These are phyloP conservation scores for Helicorthomorpha holstii DNA, from an alignment of 1,140 invertebrate genomes.

Conservation along the genomic window DNA sequence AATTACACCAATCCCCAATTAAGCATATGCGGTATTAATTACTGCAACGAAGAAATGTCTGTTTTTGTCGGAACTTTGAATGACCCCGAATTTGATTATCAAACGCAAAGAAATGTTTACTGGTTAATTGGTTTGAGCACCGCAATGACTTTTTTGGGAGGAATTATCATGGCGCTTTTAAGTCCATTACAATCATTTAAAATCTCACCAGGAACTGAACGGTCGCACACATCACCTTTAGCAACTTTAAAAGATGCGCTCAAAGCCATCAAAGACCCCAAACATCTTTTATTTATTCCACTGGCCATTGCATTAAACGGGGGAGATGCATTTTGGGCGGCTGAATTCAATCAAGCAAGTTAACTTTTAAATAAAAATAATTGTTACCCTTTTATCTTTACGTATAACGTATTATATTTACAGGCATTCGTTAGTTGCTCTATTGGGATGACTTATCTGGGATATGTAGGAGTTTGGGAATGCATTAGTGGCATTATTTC, in stretches of 20 bases:
- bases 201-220: neutral
- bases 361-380: no score
- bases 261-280: neutral
- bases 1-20: neutral
- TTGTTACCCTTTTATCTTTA: neutral
- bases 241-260: neutral
- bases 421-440: neutral
- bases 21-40: neutral
- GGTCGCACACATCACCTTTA: neutral
- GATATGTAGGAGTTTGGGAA: neutral
- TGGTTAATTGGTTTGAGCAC: neutral
- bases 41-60: neutral
- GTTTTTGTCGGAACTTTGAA: neutral
- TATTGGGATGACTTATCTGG: neutral
- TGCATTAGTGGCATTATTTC: neutral
- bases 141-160: neutral
- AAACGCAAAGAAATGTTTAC: neutral
- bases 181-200: neutral
- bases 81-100: neutral
- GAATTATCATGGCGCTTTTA: neutral
- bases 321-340: neutral
- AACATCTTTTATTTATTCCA: neutral
- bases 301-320: neutral
- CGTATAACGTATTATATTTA: neutral
- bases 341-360: neutral